Evolutionary conservation across 2,888 invertebrate species (phyloP).

Genomic region (Platycnemis pennipes): DNA sequence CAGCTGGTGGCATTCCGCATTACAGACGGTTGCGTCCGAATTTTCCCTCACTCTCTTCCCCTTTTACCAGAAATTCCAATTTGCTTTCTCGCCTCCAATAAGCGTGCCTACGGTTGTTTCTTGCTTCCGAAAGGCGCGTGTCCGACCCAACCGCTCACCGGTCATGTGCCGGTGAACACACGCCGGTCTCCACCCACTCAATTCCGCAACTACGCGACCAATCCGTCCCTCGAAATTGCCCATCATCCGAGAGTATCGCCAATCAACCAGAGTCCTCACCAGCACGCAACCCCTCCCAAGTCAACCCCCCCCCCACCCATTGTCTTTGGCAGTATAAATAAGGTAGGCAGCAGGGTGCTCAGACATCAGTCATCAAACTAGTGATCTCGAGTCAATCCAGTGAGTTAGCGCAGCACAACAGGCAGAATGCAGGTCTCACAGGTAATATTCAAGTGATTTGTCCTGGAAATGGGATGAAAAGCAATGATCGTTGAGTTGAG

Average conservation of each 20-base stretch:
- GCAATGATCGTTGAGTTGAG: too few species aligned
- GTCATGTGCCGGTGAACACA: background rate
- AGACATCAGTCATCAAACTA: background rate
- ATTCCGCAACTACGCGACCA: background rate
- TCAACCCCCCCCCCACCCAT: background rate
- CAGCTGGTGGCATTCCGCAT: background rate
- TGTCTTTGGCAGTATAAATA: background rate
- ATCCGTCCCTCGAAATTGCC: background rate
- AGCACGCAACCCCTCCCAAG: background rate
- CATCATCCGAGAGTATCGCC: background rate
- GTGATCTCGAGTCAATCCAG: background rate
- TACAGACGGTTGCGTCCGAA: background rate
- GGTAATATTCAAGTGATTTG: background rate
- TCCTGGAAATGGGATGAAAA: too few species aligned
- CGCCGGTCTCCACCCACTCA: background rate
- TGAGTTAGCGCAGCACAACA: background rate
- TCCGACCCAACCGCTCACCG: background rate
- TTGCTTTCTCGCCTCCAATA: background rate
- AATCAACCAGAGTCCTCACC: background rate
- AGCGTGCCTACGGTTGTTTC: background rate
- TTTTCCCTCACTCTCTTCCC: background rate
- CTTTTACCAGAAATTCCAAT: slow-evolving; percentile 15
- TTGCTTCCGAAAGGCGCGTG: background rate
- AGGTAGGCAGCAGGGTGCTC: background rate
- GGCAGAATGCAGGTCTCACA: background rate